Conservation (phyloP, 2,888 invertebrate species). For the Epinotia ramella region DNA sequence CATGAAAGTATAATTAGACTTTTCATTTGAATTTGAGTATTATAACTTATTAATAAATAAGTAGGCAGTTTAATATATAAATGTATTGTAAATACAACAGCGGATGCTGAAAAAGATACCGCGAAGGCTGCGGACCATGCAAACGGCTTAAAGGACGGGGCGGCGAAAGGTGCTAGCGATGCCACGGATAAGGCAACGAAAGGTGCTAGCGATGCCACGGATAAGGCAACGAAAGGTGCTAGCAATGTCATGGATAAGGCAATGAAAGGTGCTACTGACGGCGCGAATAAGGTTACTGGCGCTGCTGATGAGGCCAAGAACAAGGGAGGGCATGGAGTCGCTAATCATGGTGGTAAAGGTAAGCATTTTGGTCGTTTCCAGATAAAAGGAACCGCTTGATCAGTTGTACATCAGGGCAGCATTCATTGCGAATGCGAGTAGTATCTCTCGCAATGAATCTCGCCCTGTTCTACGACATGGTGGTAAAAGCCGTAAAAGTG, state of each 20-base stretch:
- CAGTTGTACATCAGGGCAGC: no score
- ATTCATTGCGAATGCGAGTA: no score
- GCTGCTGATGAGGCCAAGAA: neutral
- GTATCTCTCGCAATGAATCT: no score
- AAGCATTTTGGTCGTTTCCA: neutral
- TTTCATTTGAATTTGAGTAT: no score
- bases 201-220: neutral
- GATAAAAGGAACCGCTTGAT: no score
- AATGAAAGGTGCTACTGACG: neutral
- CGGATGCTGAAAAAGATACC: neutral
- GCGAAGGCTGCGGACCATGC: neutral
- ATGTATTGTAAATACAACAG: neutral
- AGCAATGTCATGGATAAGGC: neutral
- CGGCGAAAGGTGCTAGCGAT: neutral
- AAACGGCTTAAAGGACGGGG: neutral
- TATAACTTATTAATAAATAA: no score
- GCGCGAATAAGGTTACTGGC: neutral
- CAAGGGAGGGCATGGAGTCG: neutral
- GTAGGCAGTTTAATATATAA: no score
- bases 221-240: neutral
- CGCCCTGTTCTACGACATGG: no score
- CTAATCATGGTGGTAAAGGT: conserved; percentile 3
- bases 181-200: neutral
- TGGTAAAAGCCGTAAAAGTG: no score
- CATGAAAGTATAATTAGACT: no score